Evolutionary conservation across 2,113 vertebrate species (phyloP).

Genomic region (Tamias sibiricus): DNA sequence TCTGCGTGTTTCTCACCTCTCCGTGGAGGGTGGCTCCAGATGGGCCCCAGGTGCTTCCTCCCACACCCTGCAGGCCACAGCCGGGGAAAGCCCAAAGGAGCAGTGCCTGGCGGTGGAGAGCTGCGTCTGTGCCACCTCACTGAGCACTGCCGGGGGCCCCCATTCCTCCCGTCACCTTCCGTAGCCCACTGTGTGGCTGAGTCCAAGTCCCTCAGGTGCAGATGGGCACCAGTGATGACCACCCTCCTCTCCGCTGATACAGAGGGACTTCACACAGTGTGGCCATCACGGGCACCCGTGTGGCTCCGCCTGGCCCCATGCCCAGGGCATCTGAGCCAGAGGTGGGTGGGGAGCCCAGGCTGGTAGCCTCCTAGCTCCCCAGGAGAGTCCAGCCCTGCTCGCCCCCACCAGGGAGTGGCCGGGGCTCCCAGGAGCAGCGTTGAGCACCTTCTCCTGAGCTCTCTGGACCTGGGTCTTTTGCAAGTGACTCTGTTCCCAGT

Average conservation of each 20-base stretch:
- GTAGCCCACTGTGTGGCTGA: not conserved
- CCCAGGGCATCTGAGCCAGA: not conserved
- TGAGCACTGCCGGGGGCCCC: fast-evolving
- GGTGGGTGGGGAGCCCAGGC: not conserved
- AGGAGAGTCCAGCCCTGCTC: not conserved
- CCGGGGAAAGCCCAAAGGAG: not conserved
- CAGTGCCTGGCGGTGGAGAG: not conserved
- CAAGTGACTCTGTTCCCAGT: not conserved
- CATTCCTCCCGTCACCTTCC: not conserved
- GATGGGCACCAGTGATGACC: not conserved
- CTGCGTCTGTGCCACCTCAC: fast-evolving
- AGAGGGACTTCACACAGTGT: not conserved
- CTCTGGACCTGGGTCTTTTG: not conserved
- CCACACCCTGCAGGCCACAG: not conserved
- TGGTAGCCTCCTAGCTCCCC: not conserved
- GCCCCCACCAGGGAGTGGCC: not conserved
- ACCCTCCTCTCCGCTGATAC: not conserved
- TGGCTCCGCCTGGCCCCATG: not conserved
- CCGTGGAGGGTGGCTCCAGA: not conserved
- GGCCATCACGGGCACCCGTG: fast-evolving
- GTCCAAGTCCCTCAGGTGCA: not conserved
- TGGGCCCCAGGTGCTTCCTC: not conserved
- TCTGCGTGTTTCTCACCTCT: not conserved
- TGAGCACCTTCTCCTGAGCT: not conserved
- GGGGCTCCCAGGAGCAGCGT: not conserved